A percentile compares a stretch with the other conserved stretches of the same genome.
Conservation (phyloP, 1,140 invertebrate species). For the Megathymus violae region DNA sequence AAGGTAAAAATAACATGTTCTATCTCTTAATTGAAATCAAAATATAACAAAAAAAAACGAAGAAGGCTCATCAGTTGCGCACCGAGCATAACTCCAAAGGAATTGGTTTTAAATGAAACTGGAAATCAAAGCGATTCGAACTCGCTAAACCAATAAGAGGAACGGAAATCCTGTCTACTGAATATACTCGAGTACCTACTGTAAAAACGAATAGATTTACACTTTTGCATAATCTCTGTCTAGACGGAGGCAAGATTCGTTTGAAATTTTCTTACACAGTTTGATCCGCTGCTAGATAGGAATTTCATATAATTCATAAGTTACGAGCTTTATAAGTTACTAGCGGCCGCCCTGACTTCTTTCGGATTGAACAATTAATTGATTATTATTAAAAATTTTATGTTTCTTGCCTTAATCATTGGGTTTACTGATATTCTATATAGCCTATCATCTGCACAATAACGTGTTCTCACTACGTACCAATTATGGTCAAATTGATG, state of each 20-base stretch:
- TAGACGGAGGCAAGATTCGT: slow-evolving; percentile 69
- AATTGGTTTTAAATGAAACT: slow-evolving; percentile 35
- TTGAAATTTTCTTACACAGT: slow-evolving; percentile 58
- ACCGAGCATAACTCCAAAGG: slow-evolving; percentile 52
- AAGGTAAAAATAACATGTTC: slow-evolving; percentile 37
- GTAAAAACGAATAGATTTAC: slow-evolving; percentile 64
- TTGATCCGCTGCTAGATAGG: slow-evolving; percentile 33
- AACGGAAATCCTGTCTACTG: slow-evolving; percentile 33
- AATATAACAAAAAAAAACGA: slow-evolving; percentile 50
- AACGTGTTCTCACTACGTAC: too few relatives aligned
- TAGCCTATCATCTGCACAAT: too few relatives aligned
- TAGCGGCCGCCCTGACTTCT: too few relatives aligned
- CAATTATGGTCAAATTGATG: too few relatives aligned
- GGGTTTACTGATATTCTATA: too few relatives aligned
- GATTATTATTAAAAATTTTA: too few relatives aligned
- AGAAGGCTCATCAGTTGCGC: slow-evolving; percentile 48
- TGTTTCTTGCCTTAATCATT: too few relatives aligned
- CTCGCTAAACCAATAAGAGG: slow-evolving; percentile 37
- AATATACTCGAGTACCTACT: slow-evolving; percentile 49
- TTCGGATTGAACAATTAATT: too few relatives aligned
- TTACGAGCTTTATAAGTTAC: not conserved
- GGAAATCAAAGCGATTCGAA: slow-evolving; percentile 37
- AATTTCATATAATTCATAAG: not conserved
- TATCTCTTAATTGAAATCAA: slow-evolving; percentile 42
- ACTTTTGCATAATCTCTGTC: slow-evolving; percentile 79